Conservation (phyloP, 2,797 vertebrate species). For the Sebastes diploproa region DNA sequence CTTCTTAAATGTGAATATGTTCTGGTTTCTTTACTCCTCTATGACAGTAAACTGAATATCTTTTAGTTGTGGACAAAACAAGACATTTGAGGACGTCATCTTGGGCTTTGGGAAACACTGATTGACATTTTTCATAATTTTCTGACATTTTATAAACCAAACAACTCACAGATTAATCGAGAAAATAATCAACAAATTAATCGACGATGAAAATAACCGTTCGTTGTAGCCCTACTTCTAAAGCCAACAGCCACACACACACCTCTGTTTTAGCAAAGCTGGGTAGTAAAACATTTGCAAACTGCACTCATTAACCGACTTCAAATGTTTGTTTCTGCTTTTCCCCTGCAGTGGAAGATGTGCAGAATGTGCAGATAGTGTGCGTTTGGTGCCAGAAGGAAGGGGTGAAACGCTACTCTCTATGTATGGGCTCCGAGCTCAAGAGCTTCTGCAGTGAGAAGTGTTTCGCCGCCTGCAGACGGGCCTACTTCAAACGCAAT, state of each 20-base stretch:
- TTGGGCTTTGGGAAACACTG: no score
- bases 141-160: no score
- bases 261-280: neutral
- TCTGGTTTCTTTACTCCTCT: no score
- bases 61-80: rapidly evolving
- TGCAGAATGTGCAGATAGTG: slow-evolving; percentile 96
- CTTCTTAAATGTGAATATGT: no score
- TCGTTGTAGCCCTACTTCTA: no score
- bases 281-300: neutral
- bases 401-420: slow-evolving; percentile 96
- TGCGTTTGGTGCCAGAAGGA: slow-evolving; percentile 99
- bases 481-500: slow-evolving; percentile 99
- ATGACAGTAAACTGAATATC: no score
- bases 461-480: slow-evolving; percentile 96
- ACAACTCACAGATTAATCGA: rapidly evolving
- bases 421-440: slow-evolving; percentile 97
- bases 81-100: no score
- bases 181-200: no score
- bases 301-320: neutral
- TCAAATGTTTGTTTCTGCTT: neutral
- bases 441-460: slow-evolving; percentile 99
- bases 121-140: no score
- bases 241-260: neutral
- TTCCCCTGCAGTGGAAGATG: slow-evolving; percentile 90
- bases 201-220: rapidly evolving